Base-by-base conservation (phyloP, 2,888 invertebrate genomes). In the Harpagoxenus sublaevis region DNA sequence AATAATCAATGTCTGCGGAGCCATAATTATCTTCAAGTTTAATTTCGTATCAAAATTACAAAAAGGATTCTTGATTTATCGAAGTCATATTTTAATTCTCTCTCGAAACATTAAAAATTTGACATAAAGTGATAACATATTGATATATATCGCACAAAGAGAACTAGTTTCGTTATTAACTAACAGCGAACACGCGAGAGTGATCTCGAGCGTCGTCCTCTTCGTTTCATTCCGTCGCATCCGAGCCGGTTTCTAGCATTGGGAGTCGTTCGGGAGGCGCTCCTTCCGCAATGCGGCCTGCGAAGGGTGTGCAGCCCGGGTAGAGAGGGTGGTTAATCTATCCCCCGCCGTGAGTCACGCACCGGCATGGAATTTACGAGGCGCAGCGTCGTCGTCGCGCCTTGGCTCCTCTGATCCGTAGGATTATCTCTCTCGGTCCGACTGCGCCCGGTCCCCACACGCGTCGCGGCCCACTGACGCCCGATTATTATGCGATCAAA, bases 281-380 rank as follows among this genome's bases (percentile, higher is more conserved):
- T 79, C 60, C 92, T 92, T 90, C 81, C 75, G 65, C 77, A 28
- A 78, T 57, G 74, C 45, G 62, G 84, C 83, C 86, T 65, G 66
- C 63, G 62, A 63, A 71, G 73, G 45, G 31, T 57, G 42, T 48
- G 66, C 66, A 31, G 48, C 18, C 28, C 62, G 42, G 77, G 39
- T 45, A 57, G 66, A 63, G 71, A 77, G 60, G 84, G 53, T 62
- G 70, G 71, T 89, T 92, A 91, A 92, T 92, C 92, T 89, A 84
- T 83, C 86, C 88, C 88, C 84, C 85, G 79, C 85, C 86, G 89
- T 92, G 92, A 92, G 89, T 92, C 92, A 92, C 89, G 83, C 89
- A 88, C 77, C 86, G 83, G 65, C 86, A 83, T 88, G 89, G 90
- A 93, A 93, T 93, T 93, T 93, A 93, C 93, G 93, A 92, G 92